Evolutionary conservation across 64 coral and sea anemone species (phyloP).

Genomic region (Catalaphyllia jardinei): DNA sequence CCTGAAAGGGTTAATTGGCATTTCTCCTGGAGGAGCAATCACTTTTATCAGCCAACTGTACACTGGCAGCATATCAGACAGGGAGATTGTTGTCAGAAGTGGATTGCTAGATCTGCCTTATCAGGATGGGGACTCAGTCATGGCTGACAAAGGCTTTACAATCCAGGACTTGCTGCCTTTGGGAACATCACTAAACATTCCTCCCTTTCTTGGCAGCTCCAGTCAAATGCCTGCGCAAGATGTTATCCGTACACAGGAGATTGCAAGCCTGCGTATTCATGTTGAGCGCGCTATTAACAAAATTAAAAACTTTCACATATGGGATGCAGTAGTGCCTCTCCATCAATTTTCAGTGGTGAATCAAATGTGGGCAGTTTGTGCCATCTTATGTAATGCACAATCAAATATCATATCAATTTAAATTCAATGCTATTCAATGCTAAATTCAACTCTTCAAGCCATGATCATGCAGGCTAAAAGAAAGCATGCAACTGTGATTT

Average conservation of each 20-base stretch:
- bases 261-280: slow-evolving; percentile 44
- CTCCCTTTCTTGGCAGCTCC: slow-evolving; percentile 43
- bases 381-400: slow-evolving; percentile 7
- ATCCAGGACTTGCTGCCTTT: slow-evolving; percentile 25
- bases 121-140: slow-evolving; percentile 20
- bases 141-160: slow-evolving; percentile 37
- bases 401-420: too few species aligned
- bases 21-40: slow-evolving; percentile 24
- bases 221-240: slow-evolving; percentile 32
- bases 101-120: slow-evolving; percentile 31
- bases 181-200: background rate
- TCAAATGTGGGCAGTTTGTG: slow-evolving; percentile 33
- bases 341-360: slow-evolving; percentile 24
- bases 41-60: slow-evolving; percentile 23
- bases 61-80: slow-evolving; percentile 45
- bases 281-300: slow-evolving; percentile 58
- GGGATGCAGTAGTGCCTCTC: background rate
- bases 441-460: too few species aligned
- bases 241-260: slow-evolving; percentile 24
- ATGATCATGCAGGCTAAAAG: too few species aligned
- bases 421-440: too few species aligned
- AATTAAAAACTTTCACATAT: slow-evolving; percentile 38
- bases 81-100: slow-evolving; percentile 33
- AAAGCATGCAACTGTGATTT: too few species aligned
- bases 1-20: slow-evolving; percentile 33